Evolutionary conservation across 2,797 vertebrate species (phyloP).

Genomic region (Micropoecilia bifurca): DNA sequence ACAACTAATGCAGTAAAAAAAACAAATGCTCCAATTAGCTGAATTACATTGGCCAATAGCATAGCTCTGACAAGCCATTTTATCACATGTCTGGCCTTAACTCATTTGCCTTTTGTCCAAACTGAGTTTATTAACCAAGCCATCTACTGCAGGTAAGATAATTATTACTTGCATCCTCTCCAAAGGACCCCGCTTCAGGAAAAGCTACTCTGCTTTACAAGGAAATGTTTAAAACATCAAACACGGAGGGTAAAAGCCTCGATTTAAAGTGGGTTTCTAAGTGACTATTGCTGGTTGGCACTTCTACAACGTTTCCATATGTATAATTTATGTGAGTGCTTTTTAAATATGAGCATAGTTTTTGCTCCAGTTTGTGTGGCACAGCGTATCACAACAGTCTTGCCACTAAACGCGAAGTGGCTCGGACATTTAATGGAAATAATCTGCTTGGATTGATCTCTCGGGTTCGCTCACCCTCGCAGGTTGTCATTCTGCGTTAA

Average conservation of each 20-base stretch:
- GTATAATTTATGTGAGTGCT: slow-evolving; percentile 23
- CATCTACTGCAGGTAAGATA: background rate
- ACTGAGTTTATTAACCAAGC: background rate
- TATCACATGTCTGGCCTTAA: no score
- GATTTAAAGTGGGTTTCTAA: slow-evolving; percentile 15
- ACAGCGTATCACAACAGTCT: slow-evolving; percentile 34
- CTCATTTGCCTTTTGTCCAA: background rate
- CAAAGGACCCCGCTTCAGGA: background rate
- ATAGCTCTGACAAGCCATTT: no score
- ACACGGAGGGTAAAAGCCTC: background rate
- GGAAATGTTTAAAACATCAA: slow-evolving; percentile 5
- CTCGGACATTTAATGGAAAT: slow-evolving; percentile 56
- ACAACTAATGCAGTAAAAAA: background rate
- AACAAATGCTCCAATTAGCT: no score
- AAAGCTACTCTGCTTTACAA: background rate
- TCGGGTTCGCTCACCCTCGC: slow-evolving; percentile 17
- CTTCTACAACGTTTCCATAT: slow-evolving; percentile 26
- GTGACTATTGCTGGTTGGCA: slow-evolving; percentile 6
- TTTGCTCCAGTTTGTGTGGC: slow-evolving; percentile 24
- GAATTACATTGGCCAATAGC: background rate
- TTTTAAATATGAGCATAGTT: slow-evolving; percentile 30
- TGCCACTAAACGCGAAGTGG: slow-evolving; percentile 50
- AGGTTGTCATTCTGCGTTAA: slow-evolving; percentile 46
- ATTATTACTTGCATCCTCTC: background rate
- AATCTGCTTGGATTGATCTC: slow-evolving; percentile 35